Evolutionary conservation across 2,113 vertebrate species (phyloP).

Genomic region (Cololabis saira): DNA sequence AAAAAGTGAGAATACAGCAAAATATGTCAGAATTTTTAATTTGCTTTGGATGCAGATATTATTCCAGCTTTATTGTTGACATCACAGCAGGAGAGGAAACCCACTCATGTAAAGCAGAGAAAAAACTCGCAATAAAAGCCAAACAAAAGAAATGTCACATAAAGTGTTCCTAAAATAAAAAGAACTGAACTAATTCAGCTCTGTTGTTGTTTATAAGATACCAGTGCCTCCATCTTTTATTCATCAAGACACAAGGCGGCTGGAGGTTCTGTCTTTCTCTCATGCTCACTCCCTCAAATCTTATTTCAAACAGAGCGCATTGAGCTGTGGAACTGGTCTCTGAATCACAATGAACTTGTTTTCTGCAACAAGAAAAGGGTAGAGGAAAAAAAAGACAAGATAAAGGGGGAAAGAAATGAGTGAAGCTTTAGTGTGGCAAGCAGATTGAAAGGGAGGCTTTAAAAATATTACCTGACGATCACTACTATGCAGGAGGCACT

Average conservation of each 20-base stretch:
- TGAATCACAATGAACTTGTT: slow-evolving; percentile 80
- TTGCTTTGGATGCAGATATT: no score
- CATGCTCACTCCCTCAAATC: slow-evolving; percentile 69
- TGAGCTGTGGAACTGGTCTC: slow-evolving; percentile 66
- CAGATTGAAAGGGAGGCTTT: slow-evolving; percentile 36
- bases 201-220: slow-evolving; percentile 74
- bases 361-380: slow-evolving; percentile 35
- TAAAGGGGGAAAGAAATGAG: slow-evolving; percentile 19
- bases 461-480: slow-evolving; percentile 79
- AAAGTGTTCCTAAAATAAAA: slow-evolving; percentile 72
- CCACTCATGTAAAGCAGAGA: slow-evolving; percentile 43
- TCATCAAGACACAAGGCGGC: slow-evolving; percentile 69
- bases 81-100: slow-evolving; percentile 25
- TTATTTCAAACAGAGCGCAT: slow-evolving; percentile 78
- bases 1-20: no score
- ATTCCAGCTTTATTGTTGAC: slow-evolving; percentile 33
- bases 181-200: slow-evolving; percentile 75
- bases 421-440: slow-evolving; percentile 55
- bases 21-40: no score
- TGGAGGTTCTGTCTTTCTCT: slow-evolving; percentile 65
- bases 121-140: slow-evolving; percentile 41
- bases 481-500: slow-evolving; percentile 19
- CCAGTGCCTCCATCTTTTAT: slow-evolving; percentile 78
- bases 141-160: slow-evolving; percentile 73
- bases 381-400: slow-evolving; percentile 32